Evolutionary conservation across 2,797 vertebrate species (phyloP), one percentile per base, ranked within the genome.

Genomic region (Gadopsis marmoratus): DNA sequence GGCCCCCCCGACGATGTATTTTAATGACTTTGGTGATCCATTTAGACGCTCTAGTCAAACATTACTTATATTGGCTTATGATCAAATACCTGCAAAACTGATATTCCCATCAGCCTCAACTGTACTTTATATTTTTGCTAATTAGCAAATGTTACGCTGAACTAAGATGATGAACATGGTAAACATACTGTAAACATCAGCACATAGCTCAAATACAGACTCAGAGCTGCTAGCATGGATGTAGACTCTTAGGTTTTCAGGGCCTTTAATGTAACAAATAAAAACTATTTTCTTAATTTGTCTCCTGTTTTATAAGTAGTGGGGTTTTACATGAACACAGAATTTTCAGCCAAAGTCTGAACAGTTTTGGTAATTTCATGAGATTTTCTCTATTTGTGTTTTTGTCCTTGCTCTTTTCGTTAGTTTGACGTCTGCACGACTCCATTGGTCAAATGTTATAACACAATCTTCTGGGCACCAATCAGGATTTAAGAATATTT

Each of bases 341-440:
- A 4, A 33, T 19, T 7, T 1, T 45, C 29, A 50, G 11, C 62
- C 23, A n/a, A 56, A 16, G 45, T 43, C 23, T 7, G 47, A 60
- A 39, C 16, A 48, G 26, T 35, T 66, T 13, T 51, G 21, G 33
- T 64, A 26, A 60, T 31, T 61, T 72, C 41, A 47, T n/a, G 14
- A n/a, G 21, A 17, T 51, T 41, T 41, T 70, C n/a, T 51, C 14
- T 41, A 19, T 74, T 54, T 69, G 37, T 47, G 19, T 35, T 56
- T 69, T 14, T 51, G 13, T 56, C 10, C 5, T 11, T n/a, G 0
- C 1, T 43, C 23, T 53, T 12, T 45, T 31, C 4, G 13, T 2
- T 35, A 35, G 23, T 35, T 64, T 58, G 4, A 33, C 17, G 35
- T 31, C 23, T 11, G 4, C 2, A 1, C 4, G 23, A 9, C 21